A percentile compares a stretch with the other conserved stretches of the same genome.
Evolutionary conservation across 2,888 invertebrate species (phyloP).

Genomic region (Lithophane leautieri): DNA sequence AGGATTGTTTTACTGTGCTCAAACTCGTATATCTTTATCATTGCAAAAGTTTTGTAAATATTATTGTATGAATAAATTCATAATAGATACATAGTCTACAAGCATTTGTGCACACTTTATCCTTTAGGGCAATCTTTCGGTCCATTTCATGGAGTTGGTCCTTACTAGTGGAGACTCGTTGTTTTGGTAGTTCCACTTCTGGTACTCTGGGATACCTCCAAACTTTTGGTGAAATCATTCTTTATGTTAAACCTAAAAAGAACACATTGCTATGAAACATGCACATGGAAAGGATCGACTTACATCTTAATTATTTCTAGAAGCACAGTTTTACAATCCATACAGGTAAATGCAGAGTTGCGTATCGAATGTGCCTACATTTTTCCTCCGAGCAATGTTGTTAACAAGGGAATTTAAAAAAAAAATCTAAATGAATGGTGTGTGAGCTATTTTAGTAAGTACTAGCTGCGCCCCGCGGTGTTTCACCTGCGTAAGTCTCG

Average conservation of each 20-base stretch:
- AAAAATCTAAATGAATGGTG: no score
- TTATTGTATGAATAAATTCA: neutral
- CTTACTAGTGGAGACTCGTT: neutral
- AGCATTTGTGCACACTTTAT: neutral
- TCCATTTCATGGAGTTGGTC: conserved; percentile 20
- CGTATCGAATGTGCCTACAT: no score
- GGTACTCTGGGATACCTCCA: neutral
- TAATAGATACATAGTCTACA: neutral
- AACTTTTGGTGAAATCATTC: neutral
- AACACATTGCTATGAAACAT: conserved; percentile 3
- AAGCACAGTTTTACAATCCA: no score
- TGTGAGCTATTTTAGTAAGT: no score
- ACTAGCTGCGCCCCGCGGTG: no score
- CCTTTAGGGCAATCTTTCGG: neutral
- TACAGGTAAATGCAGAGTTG: no score
- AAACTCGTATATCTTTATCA: neutral
- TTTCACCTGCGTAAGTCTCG: no score
- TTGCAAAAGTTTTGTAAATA: neutral
- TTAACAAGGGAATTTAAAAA: no score
- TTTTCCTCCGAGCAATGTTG: no score
- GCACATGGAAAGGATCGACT: neutral
- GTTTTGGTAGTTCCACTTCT: conserved; percentile 6
- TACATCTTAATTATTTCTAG: neutral
- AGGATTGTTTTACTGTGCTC: neutral
- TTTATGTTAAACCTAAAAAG: conserved; percentile 49